Percentiles rank a stretch among this genome's conserved stretches.
Conservation (phyloP, 2,888 invertebrate species). For the Girardia tigrina region DNA sequence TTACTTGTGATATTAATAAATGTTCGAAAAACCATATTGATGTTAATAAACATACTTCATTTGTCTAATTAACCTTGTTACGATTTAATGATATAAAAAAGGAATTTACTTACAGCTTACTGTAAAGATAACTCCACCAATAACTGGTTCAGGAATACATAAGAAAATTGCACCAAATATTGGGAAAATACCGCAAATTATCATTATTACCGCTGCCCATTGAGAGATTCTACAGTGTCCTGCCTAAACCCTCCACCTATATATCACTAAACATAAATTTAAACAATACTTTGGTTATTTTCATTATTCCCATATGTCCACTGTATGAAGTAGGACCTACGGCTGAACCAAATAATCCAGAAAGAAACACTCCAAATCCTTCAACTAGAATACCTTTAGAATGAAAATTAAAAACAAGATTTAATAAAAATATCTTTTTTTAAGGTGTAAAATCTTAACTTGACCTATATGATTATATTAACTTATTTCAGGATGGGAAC, state of each 20-base stretch:
- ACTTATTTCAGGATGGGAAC: too few relatives aligned
- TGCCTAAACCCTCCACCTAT: slow-evolving; percentile 43
- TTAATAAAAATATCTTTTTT: too few relatives aligned
- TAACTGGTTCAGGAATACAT: slow-evolving; percentile 52
- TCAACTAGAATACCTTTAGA: slow-evolving; percentile 56
- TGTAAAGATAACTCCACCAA: slow-evolving; percentile 48
- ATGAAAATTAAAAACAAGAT: too few relatives aligned
- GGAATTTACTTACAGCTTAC: slow-evolving; percentile 48
- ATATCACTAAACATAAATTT: neutral
- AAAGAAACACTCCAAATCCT: slow-evolving; percentile 68
- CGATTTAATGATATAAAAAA: too few relatives aligned
- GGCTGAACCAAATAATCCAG: slow-evolving; percentile 71
- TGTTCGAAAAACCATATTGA: too few relatives aligned
- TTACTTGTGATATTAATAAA: too few relatives aligned
- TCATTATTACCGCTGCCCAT: slow-evolving; percentile 49
- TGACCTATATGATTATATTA: too few relatives aligned
- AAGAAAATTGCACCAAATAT: slow-evolving; percentile 52
- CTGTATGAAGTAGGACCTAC: slow-evolving; percentile 77
- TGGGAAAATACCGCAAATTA: slow-evolving; percentile 49
- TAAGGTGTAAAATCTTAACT: too few relatives aligned
- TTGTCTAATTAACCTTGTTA: too few relatives aligned
- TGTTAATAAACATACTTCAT: too few relatives aligned
- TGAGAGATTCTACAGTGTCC: slow-evolving; percentile 51
- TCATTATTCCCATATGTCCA: slow-evolving; percentile 76
- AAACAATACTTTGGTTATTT: slow-evolving; percentile 62